Evolutionary conservation across 2,888 invertebrate species (phyloP).

Genomic region (Epistrophe grossulariae): DNA sequence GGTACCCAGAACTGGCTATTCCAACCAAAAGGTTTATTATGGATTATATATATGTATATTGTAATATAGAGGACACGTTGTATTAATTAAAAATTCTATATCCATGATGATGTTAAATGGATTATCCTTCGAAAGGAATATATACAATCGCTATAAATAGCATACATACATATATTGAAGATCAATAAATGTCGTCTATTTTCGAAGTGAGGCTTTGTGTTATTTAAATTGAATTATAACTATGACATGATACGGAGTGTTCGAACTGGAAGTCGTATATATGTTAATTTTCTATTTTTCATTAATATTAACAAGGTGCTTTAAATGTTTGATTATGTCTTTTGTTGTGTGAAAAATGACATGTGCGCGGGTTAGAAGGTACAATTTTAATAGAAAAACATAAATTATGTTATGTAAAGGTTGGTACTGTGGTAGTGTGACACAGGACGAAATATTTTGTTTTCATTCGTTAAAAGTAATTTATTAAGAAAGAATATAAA

Average conservation of each 20-base stretch:
- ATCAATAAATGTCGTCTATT: slow-evolving; percentile 40
- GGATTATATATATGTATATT: too few relatives aligned
- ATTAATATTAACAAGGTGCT: not conserved
- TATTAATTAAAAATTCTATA: slow-evolving; percentile 64
- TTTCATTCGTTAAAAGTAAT: too few relatives aligned
- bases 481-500: too few relatives aligned
- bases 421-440: too few relatives aligned
- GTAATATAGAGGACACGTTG: slow-evolving; percentile 39
- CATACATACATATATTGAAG: slow-evolving; percentile 27
- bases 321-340: not conserved
- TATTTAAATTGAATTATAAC: slow-evolving; percentile 47
- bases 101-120: slow-evolving; percentile 55
- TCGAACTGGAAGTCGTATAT: not conserved
- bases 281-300: slow-evolving; percentile 23
- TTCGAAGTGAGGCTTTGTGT: slow-evolving; percentile 10
- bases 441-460: too few relatives aligned
- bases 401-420: too few relatives aligned
- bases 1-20: not conserved
- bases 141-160: slow-evolving; percentile 31
- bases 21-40: slow-evolving; percentile 22
- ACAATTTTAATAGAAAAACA: too few relatives aligned
- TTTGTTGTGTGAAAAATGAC: not conserved
- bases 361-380: not conserved
- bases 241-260: slow-evolving; percentile 31
- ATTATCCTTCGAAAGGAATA: slow-evolving; percentile 62